Evolutionary conservation across 2,797 vertebrate genomes (phyloP), one percentile per base, ranked within the genome.

Genomic region (Enteromius paludinosus): DNA sequence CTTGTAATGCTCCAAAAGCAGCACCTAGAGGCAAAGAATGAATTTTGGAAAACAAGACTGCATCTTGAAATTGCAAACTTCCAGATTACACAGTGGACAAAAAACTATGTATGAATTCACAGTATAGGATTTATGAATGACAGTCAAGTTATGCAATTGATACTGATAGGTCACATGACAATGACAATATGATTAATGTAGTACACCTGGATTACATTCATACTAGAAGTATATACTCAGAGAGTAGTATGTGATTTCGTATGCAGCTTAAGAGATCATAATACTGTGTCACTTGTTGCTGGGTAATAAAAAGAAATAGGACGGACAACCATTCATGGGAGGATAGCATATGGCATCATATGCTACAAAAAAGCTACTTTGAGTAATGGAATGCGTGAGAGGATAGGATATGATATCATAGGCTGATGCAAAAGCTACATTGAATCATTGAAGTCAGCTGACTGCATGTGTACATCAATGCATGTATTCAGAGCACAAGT

Each of bases 361-460:
- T 45, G 45, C 28, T 45, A 45, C 43, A 45, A 45, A 45, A 64
- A 18, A 73, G 28, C 41, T 25, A 61, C 12, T 47, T 72, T 73
- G 70, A 65, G 25, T 81, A 45, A 74, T 54, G n/a, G 3, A 65
- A 43, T 45, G 12, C 59, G 15, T n/a, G 30, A 6, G 6, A 23
- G 17, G 6, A 62, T 1, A 64, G 15, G 20, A 73, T 49, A 73
- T 54, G 70, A 81, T 45, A n/a, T 41, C 28, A 64, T 23, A 20
- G n/a, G 38, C 23, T 28, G 43, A 45, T 15, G 45, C 28, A 65
- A 64, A 18, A 73, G 28, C 28, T 20, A 61, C 8, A 23, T 49
- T 73, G 59, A 65, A 38, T 81, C 70, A 81, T 30, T 11, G 5
- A 65, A 30, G 45, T 74, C 61, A n/a, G 70, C 30, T 54, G 70